These are phyloP conservation scores for Trichonephila inaurata DNA, from an alignment of 1,140 invertebrate genomes.

Conservation along the genomic window DNA sequence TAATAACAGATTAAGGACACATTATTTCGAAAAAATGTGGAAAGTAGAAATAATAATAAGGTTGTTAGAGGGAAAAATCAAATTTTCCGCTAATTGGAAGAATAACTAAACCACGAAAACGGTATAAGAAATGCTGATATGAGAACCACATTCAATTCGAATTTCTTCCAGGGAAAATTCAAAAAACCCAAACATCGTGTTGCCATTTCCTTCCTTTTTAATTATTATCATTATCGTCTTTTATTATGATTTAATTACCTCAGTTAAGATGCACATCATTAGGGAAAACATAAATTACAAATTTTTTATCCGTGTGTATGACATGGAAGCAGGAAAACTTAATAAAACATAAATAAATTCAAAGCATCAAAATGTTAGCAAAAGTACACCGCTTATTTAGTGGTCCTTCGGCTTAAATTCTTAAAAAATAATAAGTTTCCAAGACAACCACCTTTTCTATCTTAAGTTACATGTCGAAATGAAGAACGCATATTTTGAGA, in stretches of 20 bases:
- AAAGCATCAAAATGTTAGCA: background rate
- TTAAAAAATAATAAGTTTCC: background rate
- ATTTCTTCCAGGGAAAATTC: background rate
- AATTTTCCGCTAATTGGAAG: background rate
- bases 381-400: background rate
- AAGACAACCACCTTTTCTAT: background rate
- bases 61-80: background rate
- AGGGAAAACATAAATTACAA: background rate
- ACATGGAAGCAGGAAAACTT: background rate
- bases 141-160: background rate
- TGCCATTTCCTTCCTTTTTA: conserved; percentile 6
- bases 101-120: background rate
- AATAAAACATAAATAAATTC: no score
- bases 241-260: conserved; percentile 12
- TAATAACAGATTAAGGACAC: no score
- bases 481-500: no score
- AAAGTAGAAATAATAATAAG: background rate
- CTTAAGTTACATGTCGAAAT: background rate
- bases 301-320: background rate
- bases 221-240: background rate
- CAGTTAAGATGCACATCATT: background rate
- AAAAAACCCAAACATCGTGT: background rate
- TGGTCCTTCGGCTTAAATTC: background rate
- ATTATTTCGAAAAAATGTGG: background rate
- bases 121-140: background rate